Evolutionary conservation across 2,888 invertebrate genomes (phyloP), one percentile per base, ranked within the genome.

Genomic region (Lydus trimaculatus): DNA sequence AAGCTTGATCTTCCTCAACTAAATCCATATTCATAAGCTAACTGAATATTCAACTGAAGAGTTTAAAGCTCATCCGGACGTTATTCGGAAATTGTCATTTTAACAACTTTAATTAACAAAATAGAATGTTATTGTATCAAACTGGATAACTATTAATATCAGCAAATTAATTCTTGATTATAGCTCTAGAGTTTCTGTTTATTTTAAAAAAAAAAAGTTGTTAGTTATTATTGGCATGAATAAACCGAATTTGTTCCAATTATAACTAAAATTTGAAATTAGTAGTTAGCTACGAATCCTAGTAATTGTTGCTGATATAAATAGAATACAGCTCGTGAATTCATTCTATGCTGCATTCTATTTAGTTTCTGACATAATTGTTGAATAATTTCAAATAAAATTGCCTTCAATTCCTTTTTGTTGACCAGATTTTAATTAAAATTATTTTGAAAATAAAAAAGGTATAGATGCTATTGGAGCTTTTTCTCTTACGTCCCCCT

Each of bases 21-120:
- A 66, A 70, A 73, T 74, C 67, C 72, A 74, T 74, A 73, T 73
- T 74, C 72, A 74, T 74, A 69, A 72, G 70, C 63, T 64, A 69
- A 72, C 67, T 72, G 69, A 73, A 74, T 73, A 74, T 73, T 74
- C 73, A 73, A 23, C 69, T 73, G 69, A 71, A 74, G 69, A 71
- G 72, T 73, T 67, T 72, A 66, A 70, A 66, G 73, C 70, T 74
- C 73, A 69, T 70, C 73, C 69, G 69, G 68, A 66, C 71, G 64
- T 58, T 31, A 65, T 66, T 70, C 20, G 63, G 56, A 63, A 63
- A 63, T 63, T 63, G 63, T 63, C 63, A 63, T 56, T 67, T 59
- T 67, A 67, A 67, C 64, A 64, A 67, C 23, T 67, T 67, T 64
- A 64, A 52, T 64, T 67, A 67, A 60, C 60, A 58, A 67, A 43